Evolutionary conservation across 2,113 vertebrate genomes (phyloP), one percentile per base, ranked within the genome.

Genomic region (Chaetodon auriga): DNA sequence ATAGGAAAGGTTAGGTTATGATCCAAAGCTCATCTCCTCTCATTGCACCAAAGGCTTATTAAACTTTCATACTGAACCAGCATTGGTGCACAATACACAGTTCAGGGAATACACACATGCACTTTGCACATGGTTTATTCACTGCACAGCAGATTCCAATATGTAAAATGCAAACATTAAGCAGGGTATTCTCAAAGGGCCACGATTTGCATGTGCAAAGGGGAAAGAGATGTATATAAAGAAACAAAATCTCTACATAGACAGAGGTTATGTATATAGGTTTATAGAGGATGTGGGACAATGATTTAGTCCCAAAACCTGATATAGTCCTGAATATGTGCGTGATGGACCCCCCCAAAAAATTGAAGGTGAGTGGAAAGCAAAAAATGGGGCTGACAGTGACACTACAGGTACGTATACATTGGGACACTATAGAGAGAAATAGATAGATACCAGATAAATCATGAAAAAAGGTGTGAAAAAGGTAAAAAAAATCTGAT

Each of bases 51-150:
- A 80, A 85, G 73, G 83, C 90, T 90, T 90, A 91, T 94, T 92
- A 93, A 93, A 90, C 64, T 92, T 93, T 93, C 36, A 92, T 91
- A 87, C 23, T 72, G 76, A 86, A 89, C 81, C 84, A 87, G 87
- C 78, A 78, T 53, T 83, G 71, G 72, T 89, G 75, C 80, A 74
- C 74, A 55, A 83, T 51, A 41, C 72, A 36, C 49, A 48, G 75
- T 78, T 90, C 46, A 79, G 86, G 85, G 88, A 93, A 90, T 81
- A 88, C 45, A 76, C 82, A 75, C 70, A 53, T 74, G 58, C 65
- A 5, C 41, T 51, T 5, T 36, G 74, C 36, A 60, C 76, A 80
- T 75, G 83, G 57, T 82, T 84, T 87, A 90, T 84, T 80, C 78
- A 66, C 62, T 43, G 64, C 68, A 82, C 53, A 84, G 81, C 51